phyloP scores from a whole-genome alignment of 2,888 invertebrate species.

The Chrysodeixis includens region DNA sequence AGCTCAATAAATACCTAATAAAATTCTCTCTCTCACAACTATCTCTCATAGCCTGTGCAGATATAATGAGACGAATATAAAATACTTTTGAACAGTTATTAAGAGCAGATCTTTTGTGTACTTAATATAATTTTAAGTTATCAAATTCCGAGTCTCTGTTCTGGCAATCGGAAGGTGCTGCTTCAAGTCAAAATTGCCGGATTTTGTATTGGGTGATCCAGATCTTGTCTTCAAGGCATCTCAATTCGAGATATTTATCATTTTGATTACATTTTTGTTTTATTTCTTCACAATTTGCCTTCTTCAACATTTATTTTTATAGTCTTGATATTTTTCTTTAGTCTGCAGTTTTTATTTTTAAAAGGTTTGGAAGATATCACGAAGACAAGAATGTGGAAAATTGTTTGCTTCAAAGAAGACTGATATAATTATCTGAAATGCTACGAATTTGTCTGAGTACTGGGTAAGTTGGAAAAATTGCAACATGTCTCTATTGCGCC shows the following conservation, averaged over 20 bases:
- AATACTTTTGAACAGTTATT: too few species aligned
- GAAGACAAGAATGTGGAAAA: slow-evolving; percentile 51
- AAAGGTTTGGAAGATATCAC: slow-evolving; percentile 47
- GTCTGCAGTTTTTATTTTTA: slow-evolving; percentile 39
- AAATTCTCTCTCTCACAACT: too few species aligned
- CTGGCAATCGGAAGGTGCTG: too few species aligned
- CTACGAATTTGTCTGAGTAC: slow-evolving; percentile 51
- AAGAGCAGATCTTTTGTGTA: too few species aligned
- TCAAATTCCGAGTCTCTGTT: too few species aligned
- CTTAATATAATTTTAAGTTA: too few species aligned
- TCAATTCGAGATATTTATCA: background rate
- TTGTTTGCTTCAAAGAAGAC: slow-evolving; percentile 52
- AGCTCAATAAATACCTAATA: too few species aligned
- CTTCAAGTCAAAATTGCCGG: background rate
- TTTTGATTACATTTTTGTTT: background rate
- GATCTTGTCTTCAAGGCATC: background rate
- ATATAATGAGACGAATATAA: too few species aligned
- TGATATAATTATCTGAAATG: slow-evolving; percentile 43
- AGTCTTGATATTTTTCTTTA: slow-evolving; percentile 46
- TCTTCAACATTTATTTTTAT: slow-evolving; percentile 8
- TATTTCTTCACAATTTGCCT: background rate
- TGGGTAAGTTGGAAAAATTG: slow-evolving; percentile 62
- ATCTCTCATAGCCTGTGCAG: too few species aligned
- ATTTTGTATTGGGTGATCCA: background rate
- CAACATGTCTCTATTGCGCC: slow-evolving; percentile 31